Percentiles rank a stretch among this genome's conserved stretches.
Conservation (phyloP, 2,113 vertebrate species). For the Perca flavescens region DNA sequence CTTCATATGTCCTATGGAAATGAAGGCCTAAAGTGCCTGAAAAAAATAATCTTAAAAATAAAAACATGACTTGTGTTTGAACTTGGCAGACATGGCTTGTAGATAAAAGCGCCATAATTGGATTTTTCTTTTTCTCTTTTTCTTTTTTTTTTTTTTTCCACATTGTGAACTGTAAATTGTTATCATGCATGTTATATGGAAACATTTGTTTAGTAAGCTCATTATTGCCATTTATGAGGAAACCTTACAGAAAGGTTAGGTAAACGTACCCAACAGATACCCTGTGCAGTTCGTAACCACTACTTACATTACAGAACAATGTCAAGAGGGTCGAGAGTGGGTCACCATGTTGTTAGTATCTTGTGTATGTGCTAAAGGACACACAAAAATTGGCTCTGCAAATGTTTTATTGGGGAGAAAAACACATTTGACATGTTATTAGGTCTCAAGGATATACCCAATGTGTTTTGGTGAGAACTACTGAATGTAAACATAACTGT, state of each 20-base stretch:
- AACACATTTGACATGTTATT: background rate
- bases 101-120: background rate
- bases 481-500: background rate
- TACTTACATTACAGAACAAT: background rate
- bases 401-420: background rate
- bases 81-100: background rate
- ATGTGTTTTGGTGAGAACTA: background rate
- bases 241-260: background rate
- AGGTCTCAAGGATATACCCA: background rate
- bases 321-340: background rate
- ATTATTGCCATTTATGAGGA: background rate
- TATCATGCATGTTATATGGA: background rate
- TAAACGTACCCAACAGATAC: background rate
- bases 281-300: too few species aligned
- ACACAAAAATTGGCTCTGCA: background rate
- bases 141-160: background rate
- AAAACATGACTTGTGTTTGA: constrained; percentile 10
- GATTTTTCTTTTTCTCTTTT: too few species aligned
- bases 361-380: background rate
- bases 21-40: too few species aligned
- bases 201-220: background rate
- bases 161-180: background rate
- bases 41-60: too few species aligned
- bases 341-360: background rate
- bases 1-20: too few species aligned